Percentiles rank a stretch among this genome's conserved stretches.
Conservation (phyloP, 1,140 invertebrate species). For the Mesaphorura yosii region DNA sequence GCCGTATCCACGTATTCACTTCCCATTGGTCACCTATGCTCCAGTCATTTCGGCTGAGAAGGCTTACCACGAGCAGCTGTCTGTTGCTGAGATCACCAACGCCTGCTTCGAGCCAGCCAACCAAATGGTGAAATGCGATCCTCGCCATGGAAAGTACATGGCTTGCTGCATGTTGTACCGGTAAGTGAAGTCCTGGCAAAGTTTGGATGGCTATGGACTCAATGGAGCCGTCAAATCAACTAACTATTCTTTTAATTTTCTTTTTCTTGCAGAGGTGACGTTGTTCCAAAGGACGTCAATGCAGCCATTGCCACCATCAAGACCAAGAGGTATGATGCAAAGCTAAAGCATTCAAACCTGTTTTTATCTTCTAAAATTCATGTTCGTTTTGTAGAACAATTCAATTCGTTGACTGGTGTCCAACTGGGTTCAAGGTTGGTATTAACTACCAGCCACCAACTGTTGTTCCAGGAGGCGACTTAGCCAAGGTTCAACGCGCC, state of each 20-base stretch:
- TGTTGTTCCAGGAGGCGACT: constrained; percentile 67
- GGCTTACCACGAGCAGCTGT: background rate
- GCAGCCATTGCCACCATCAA: background rate
- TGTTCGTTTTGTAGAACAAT: background rate
- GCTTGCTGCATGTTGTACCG: no score
- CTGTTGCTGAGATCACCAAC: no score
- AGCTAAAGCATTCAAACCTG: no score
- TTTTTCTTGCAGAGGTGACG: constrained; percentile 7
- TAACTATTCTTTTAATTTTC: no score
- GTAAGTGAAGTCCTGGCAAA: no score
- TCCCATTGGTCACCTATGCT: constrained; percentile 28
- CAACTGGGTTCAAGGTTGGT: constrained; percentile 11
- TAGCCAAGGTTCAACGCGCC: constrained; percentile 54
- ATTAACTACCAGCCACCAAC: constrained; percentile 56
- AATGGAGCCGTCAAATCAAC: constrained; percentile 32
- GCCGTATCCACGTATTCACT: constrained; percentile 31
- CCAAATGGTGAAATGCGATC: constrained; percentile 33
- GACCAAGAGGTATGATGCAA: background rate
- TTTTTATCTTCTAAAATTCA: no score
- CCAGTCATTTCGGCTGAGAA: constrained; percentile 17
- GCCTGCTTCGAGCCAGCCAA: constrained; percentile 24
- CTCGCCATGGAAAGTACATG: constrained; percentile 32
- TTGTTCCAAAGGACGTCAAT: constrained; percentile 7
- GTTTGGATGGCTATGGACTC: no score
- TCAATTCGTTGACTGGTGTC: constrained; percentile 9